Conservation (phyloP, 2,888 invertebrate species). For the Xanthostigma xanthostigma region DNA sequence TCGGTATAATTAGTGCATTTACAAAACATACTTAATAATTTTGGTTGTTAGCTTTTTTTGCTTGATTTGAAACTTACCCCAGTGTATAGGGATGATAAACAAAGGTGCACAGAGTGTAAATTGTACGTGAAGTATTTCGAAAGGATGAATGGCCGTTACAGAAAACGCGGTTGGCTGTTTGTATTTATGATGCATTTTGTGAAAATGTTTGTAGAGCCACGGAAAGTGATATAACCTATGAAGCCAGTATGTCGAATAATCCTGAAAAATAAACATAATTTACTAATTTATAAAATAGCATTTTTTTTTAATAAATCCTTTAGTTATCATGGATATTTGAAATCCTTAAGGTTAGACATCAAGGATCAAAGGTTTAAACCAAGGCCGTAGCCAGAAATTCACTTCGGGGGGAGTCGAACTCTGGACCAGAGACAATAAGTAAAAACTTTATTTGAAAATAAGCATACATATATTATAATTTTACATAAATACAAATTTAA, state of each 20-base stretch:
- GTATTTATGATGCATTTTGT: constrained; percentile 61
- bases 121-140: constrained; percentile 51
- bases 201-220: constrained; percentile 52
- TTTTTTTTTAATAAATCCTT: not conserved
- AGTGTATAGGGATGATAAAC: constrained; percentile 47
- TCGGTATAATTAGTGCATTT: no score
- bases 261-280: constrained; percentile 25
- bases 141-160: constrained; percentile 57
- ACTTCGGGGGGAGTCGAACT: no score
- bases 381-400: no score
- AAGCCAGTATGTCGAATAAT: constrained; percentile 49
- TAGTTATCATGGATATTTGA: no score
- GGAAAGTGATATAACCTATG: constrained; percentile 54
- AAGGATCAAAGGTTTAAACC: no score
- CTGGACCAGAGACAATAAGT: no score
- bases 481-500: no score
- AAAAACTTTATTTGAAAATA: no score
- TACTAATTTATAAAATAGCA: not conserved
- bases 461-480: no score
- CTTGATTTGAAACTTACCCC: constrained; percentile 36
- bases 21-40: no score
- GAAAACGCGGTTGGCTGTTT: constrained; percentile 64
- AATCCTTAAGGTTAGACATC: no score
- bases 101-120: constrained; percentile 42
- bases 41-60: no score